phyloP scores from a whole-genome alignment of 2,888 invertebrate genomes.

The Acronicta psi region DNA sequence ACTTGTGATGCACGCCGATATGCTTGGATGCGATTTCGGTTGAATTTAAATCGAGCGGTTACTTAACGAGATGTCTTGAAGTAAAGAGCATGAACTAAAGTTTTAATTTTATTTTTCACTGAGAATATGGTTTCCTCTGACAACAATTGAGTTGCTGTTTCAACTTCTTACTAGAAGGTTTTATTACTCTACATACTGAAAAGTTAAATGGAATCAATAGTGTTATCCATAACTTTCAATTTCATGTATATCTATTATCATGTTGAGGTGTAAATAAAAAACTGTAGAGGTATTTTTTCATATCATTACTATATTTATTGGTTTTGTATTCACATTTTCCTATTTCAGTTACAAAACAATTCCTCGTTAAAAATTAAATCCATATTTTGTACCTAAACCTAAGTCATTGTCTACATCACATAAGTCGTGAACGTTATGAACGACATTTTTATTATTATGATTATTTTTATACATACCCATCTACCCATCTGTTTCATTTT shows the following conservation, averaged over 20 bases:
- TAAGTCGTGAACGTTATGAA: slow-evolving; percentile 65
- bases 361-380: slow-evolving; percentile 79
- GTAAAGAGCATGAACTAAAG: slow-evolving; percentile 7
- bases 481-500: slow-evolving; percentile 51
- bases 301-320: slow-evolving; percentile 85
- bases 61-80: slow-evolving; percentile 26
- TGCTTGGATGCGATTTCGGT: slow-evolving; percentile 50
- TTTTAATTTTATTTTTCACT: slow-evolving; percentile 16
- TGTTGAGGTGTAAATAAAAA: slow-evolving; percentile 24
- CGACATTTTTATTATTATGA: slow-evolving; percentile 47
- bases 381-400: slow-evolving; percentile 83
- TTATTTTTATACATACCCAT: slow-evolving; percentile 52
- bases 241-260: not conserved
- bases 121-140: not conserved
- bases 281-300: slow-evolving; percentile 38
- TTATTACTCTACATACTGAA: too few relatives aligned
- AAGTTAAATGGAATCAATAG: not conserved
- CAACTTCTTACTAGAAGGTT: too few relatives aligned
- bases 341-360: slow-evolving; percentile 88
- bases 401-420: slow-evolving; percentile 87
- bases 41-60: slow-evolving; percentile 32
- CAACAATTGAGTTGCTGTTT: not conserved
- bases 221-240: not conserved
- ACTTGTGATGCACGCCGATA: slow-evolving; percentile 43
- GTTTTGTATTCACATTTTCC: slow-evolving; percentile 86